phyloP scores from a whole-genome alignment of 2,113 vertebrate genomes.

The Campylomormyrus tamandua region DNA sequence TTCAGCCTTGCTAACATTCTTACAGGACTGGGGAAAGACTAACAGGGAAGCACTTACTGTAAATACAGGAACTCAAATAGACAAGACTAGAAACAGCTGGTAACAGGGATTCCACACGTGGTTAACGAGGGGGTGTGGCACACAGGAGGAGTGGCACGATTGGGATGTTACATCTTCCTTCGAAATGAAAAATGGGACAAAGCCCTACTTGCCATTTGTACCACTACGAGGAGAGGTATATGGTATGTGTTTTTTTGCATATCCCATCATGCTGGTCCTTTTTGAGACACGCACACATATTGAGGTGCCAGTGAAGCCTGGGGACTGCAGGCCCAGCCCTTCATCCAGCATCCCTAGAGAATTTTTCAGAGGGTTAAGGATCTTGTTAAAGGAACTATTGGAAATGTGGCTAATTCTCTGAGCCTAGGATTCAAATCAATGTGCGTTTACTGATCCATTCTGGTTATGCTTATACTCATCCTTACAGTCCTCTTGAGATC shows the following conservation, averaged over 20 bases:
- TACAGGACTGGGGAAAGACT: neutral
- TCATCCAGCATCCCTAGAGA: neutral
- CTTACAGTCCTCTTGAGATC: neutral
- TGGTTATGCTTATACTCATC: neutral
- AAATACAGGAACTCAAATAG: no score
- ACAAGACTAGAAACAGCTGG: no score
- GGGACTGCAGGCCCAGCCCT: neutral
- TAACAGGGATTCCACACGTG: no score
- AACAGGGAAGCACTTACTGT: no score
- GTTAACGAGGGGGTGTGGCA: no score
- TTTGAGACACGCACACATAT: neutral
- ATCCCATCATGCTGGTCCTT: neutral
- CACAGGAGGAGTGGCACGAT: no score
- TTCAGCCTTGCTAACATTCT: neutral
- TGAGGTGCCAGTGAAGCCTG: neutral
- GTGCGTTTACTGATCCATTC: neutral
- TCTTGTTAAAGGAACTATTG: neutral
- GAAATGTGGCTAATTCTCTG: neutral
- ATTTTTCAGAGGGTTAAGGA: neutral
- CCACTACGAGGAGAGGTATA: neutral
- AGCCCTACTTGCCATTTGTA: neutral
- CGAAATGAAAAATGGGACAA: neutral
- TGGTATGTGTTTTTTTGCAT: neutral
- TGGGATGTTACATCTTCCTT: neutral
- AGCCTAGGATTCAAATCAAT: neutral